phyloP scores from a whole-genome alignment of 2,888 invertebrate genomes.

The Cephus pulcher region DNA sequence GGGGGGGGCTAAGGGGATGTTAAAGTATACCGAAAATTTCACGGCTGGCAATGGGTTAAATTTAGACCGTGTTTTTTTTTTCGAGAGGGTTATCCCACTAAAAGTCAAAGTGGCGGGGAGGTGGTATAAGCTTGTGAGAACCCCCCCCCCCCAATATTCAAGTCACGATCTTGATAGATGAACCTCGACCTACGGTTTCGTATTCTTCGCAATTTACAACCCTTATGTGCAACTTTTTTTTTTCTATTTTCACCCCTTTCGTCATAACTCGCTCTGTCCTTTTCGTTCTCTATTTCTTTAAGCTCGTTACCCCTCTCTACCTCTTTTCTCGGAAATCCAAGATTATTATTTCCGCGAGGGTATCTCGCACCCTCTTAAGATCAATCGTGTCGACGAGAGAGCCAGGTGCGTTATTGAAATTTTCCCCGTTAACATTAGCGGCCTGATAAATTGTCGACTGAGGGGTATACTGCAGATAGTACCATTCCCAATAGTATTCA shows the following conservation, averaged over 20 bases:
- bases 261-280: neutral
- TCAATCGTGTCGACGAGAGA: neutral
- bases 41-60: neutral
- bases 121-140: neutral
- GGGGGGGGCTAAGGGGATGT: neutral
- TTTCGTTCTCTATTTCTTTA: neutral
- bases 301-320: neutral
- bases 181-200: neutral
- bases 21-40: neutral
- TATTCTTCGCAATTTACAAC: neutral
- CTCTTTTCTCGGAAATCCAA: neutral
- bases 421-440: neutral
- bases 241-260: neutral
- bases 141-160: neutral
- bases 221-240: neutral
- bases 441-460: neutral
- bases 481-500: neutral
- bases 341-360: neutral
- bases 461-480: neutral
- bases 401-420: slow-evolving; percentile 4
- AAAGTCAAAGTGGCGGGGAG: neutral
- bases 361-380: neutral
- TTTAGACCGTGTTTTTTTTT: neutral
- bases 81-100: neutral
- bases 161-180: neutral